These are phyloP conservation scores for Rhamphomyia laevipes DNA, from an alignment of 2,888 invertebrate genomes.

Conservation along the genomic window DNA sequence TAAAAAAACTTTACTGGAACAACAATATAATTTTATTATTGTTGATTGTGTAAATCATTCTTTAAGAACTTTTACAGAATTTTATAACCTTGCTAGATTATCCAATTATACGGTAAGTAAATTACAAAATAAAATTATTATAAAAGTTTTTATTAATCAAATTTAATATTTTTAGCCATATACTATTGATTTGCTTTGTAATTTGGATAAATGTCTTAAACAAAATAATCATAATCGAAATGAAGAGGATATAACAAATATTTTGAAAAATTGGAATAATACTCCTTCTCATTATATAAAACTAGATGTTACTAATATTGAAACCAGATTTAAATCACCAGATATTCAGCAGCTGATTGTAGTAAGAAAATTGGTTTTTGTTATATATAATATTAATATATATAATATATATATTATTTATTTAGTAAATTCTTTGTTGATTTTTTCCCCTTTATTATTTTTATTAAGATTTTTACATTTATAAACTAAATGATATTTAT, in stretches of 20 bases:
- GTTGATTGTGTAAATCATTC: constrained; percentile 84
- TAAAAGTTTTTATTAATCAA: not conserved
- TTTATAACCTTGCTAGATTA: constrained; percentile 72
- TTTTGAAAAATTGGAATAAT: constrained; percentile 58
- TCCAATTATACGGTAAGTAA: constrained; percentile 31
- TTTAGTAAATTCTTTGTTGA: too few relatives aligned
- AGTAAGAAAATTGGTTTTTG: too few relatives aligned
- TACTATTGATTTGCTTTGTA: constrained; percentile 76
- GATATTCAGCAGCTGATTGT: too few relatives aligned
- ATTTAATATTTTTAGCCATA: constrained; percentile 58
- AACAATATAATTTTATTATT: constrained; percentile 85
- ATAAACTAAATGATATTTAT: too few relatives aligned
- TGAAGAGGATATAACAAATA: constrained; percentile 62
- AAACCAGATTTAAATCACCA: too few relatives aligned
- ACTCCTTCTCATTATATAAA: constrained; percentile 73
- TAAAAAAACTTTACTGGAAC: constrained; percentile 80
- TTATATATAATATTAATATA: too few relatives aligned
- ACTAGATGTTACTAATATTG: constrained; percentile 54
- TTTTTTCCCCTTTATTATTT: too few relatives aligned
- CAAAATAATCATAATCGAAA: constrained; percentile 76
- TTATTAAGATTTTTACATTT: too few relatives aligned
- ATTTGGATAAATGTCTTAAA: constrained; percentile 62
- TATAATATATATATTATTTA: too few relatives aligned
- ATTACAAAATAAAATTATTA: constrained; percentile 2
- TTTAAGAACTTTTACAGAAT: constrained; percentile 69